Conservation (phyloP, 35 echinoderm and acorn worm genomes). For the Holothuria glaberrima region DNA sequence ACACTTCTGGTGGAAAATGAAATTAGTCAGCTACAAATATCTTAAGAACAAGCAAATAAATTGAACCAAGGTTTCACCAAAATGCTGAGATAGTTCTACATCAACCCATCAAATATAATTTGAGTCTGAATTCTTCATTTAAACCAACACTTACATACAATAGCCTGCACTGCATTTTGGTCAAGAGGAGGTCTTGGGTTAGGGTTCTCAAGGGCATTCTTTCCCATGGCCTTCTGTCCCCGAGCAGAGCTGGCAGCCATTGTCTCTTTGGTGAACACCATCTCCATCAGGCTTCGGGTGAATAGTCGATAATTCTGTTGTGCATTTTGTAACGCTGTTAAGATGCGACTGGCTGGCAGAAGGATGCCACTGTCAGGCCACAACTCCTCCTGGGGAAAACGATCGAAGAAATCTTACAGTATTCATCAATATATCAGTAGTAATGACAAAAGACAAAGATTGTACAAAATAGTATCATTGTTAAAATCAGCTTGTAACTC, state of each 20-base stretch:
- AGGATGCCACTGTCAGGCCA: slow-evolving; percentile 54
- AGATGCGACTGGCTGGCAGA: slow-evolving; percentile 29
- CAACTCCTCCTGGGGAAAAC: slow-evolving; percentile 28
- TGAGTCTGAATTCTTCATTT: not conserved
- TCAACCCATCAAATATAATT: no score
- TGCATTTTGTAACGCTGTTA: slow-evolving; percentile 26
- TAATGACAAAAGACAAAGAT: not conserved
- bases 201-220: slow-evolving; percentile 32
- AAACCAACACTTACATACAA: slow-evolving; percentile 33
- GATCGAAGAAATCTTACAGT: no score
- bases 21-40: no score
- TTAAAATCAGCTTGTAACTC: no score
- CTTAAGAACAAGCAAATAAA: no score
- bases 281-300: slow-evolving; percentile 51
- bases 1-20: no score
- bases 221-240: slow-evolving; percentile 47
- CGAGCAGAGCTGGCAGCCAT: slow-evolving; percentile 53
- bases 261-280: slow-evolving; percentile 59
- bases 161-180: slow-evolving; percentile 53
- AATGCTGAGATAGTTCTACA: no score
- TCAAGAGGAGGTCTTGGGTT: slow-evolving; percentile 44
- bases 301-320: slow-evolving; percentile 55
- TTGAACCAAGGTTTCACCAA: no score
- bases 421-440: not conserved
- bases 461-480: no score